Conservation (phyloP, 1,140 invertebrate genomes). For the Neodiprion pinetum region DNA sequence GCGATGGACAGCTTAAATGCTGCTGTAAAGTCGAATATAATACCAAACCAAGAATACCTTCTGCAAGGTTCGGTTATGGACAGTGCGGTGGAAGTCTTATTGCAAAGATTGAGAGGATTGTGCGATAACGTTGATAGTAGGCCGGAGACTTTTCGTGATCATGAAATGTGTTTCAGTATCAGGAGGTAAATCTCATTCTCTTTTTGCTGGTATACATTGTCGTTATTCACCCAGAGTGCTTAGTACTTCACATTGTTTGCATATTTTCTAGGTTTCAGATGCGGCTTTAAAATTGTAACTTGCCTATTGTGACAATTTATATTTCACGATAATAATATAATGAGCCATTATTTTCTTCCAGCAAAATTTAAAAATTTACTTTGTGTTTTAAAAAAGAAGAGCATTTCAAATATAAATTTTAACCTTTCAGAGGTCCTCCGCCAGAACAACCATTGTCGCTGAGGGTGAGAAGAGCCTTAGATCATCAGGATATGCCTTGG, state of each 20-base stretch:
- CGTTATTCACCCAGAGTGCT: constrained; percentile 60
- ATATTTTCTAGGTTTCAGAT: too few relatives aligned
- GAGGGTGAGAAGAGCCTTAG: constrained; percentile 78
- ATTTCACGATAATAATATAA: too few relatives aligned
- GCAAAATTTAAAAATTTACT: background rate
- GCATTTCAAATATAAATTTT: too few relatives aligned
- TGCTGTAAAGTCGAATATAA: constrained; percentile 82
- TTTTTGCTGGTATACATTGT: constrained; percentile 1
- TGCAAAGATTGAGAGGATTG: constrained; percentile 88
- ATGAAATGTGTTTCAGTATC: constrained; percentile 85
- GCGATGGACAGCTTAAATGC: constrained; percentile 80
- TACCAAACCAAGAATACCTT: constrained; percentile 90
- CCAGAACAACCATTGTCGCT: constrained; percentile 69
- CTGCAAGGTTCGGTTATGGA: constrained; percentile 92
- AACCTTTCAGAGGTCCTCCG: constrained; percentile 59
- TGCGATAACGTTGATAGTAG: constrained; percentile 94
- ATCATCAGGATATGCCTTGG: constrained; percentile 81
- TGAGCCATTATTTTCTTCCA: too few relatives aligned
- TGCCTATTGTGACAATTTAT: too few relatives aligned
- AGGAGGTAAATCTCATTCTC: constrained; percentile 59
- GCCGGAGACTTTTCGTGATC: constrained; percentile 90
- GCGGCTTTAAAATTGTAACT: too few relatives aligned
- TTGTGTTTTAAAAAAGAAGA: constrained; percentile 29
- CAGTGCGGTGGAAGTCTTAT: constrained; percentile 88
- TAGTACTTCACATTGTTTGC: constrained; percentile 22